These are phyloP conservation scores for Rhinogobio ventralis DNA, from an alignment of 2,797 vertebrate genomes.

Conservation along the genomic window DNA sequence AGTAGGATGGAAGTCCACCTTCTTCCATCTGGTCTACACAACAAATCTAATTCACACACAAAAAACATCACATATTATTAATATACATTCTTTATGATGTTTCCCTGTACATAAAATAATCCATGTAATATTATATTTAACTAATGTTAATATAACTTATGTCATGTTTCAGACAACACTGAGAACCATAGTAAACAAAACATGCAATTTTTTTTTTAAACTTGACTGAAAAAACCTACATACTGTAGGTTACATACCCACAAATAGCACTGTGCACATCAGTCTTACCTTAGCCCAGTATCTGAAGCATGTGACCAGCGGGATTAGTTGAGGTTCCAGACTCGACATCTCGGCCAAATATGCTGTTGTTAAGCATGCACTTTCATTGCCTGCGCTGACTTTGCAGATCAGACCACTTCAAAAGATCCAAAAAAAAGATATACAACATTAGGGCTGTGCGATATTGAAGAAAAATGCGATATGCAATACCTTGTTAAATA, in stretches of 20 bases:
- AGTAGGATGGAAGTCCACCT: constrained; percentile 89
- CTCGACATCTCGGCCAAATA: constrained; percentile 83
- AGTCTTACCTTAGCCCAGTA: constrained; percentile 88
- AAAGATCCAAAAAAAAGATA: not conserved
- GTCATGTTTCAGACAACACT: not conserved
- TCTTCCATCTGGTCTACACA: constrained; percentile 89
- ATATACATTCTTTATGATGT: not conserved
- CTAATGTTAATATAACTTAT: no score
- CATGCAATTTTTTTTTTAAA: not conserved
- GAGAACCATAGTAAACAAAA: not conserved
- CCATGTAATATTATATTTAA: not conserved
- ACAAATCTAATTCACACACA: constrained; percentile 81
- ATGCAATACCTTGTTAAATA: no score
- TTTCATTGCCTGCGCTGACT: constrained; percentile 96
- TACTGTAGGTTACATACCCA: no score
- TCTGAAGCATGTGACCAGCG: constrained; percentile 87
- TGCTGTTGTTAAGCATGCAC: constrained; percentile 87
- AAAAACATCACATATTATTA: not conserved
- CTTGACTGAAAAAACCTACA: not conserved
- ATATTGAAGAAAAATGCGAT: no score
- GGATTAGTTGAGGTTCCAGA: constrained; percentile 78
- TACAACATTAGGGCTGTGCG: no score
- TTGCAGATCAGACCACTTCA: constrained; percentile 90
- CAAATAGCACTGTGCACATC: not conserved
- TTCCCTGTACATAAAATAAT: not conserved